Evolutionary conservation across 2,797 vertebrate species (phyloP).

Genomic region (Gambelia wislizenii): DNA sequence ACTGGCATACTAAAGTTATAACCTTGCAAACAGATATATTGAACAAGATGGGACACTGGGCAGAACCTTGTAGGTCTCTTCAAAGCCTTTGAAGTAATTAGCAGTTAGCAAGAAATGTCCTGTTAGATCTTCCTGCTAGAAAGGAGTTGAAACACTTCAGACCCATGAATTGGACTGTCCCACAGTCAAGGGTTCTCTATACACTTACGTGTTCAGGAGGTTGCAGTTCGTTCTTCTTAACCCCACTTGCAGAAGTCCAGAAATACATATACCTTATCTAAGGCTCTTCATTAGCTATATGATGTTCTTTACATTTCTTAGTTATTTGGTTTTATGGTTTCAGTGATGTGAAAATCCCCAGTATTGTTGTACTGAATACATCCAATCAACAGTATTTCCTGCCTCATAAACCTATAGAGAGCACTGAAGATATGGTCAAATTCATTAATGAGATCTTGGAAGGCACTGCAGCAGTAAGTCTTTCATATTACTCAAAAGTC

Average conservation of each 20-base stretch:
- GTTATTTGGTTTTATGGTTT: conserved; percentile 50
- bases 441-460: conserved; percentile 94
- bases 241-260: too few species aligned
- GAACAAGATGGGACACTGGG: background rate
- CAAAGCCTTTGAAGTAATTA: background rate
- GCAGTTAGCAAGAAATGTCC: background rate
- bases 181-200: background rate
- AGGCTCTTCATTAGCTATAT: background rate
- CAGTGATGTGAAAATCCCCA: conserved; percentile 92
- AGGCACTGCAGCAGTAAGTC: conserved; percentile 89
- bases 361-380: conserved; percentile 94
- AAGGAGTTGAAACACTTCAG: background rate
- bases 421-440: conserved; percentile 89
- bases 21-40: background rate
- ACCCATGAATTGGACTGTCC: background rate
- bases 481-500: background rate
- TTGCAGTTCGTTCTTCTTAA: background rate
- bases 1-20: background rate
- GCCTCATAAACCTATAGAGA: conserved; percentile 84
- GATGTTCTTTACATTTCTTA: conserved; percentile 15
- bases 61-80: background rate
- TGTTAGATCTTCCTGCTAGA: background rate
- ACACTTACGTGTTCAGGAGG: background rate
- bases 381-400: conserved; percentile 98
- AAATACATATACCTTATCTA: background rate